Percentiles rank a stretch among this genome's conserved stretches.
phyloP scores from a whole-genome alignment of 2,113 vertebrate species.

The Psophia crepitans region DNA sequence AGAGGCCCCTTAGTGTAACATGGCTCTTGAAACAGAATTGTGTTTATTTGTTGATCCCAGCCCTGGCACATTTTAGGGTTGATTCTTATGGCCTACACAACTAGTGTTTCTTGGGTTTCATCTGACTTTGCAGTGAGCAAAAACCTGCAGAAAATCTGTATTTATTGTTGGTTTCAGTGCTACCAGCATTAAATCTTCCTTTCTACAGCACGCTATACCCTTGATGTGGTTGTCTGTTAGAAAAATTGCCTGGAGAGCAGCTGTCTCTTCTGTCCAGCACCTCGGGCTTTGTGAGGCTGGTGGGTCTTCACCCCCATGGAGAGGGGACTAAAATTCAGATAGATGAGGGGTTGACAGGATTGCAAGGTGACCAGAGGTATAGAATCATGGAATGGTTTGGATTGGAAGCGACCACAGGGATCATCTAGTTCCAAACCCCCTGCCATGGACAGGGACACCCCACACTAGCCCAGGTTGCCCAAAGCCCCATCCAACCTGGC shows the following conservation, averaged over 20 bases:
- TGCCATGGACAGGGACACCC: too few relatives aligned
- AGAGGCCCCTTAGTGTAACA: neutral
- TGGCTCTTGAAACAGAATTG: neutral
- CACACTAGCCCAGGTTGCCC: too few relatives aligned
- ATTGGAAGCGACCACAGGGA: too few relatives aligned
- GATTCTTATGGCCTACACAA: neutral
- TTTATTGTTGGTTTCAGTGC: neutral
- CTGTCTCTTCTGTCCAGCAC: neutral
- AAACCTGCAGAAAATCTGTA: neutral
- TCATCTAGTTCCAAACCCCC: too few relatives aligned
- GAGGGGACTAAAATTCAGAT: neutral
- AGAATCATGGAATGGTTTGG: too few relatives aligned
- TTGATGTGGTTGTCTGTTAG: accelerated
- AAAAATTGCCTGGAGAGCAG: neutral
- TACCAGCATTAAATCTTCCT: neutral
- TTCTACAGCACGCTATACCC: neutral
- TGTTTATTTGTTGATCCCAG: neutral
- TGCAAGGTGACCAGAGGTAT: neutral
- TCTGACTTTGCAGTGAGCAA: neutral
- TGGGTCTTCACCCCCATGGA: neutral
- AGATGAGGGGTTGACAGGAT: neutral
- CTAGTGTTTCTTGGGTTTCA: neutral
- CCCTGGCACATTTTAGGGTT: accelerated
- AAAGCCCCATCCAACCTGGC: too few relatives aligned
- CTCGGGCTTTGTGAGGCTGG: neutral